Evolutionary conservation across 1,140 invertebrate species (phyloP), one percentile per base, ranked within the genome.

Genomic region (Drosophila navojoa): DNA sequence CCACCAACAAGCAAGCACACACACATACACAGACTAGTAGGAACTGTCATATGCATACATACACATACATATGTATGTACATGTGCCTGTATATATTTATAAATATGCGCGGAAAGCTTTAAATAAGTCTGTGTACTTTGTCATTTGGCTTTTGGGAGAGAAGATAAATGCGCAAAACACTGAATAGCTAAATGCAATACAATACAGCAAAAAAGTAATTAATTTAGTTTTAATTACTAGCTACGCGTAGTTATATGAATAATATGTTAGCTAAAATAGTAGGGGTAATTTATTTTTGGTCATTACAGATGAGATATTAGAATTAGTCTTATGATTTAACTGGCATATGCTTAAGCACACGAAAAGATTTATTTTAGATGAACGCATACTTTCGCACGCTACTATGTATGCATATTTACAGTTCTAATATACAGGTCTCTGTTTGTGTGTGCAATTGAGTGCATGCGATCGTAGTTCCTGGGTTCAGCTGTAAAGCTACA

Each of bases 101-200:
- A 19, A 55, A 40, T 70, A 27, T 61, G 15, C 50, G 47, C 40
- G 6, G 66, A 42, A 40, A 38, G 52, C 52, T 44, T 38, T 69
- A 61, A 61, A 61, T 66, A 49, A 19, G 32, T 9, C 9, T 45
- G 27, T 59, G 54, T 44, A 44, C 42, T 44, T 57, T 71, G 49
- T 60, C 49, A 53, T n/a, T n/a, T 40, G 42, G 5, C 2, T 63
- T 38, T 38, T 22, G 5, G 57, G 27, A 38, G 58, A 70, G 27
- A 19, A 9, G 52, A 55, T 49, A 55, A 54, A 62, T 6, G n/a
- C 50, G 35, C 35, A 52, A 64, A 58, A 45, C 45, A 10, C 4
- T 15, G 2, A 16, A 45, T 9, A 45, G 5, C 42, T 2, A 15
- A n/a, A 44, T n/a, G 44, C n/a, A 45, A 9, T 53, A 67, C 70